Conservation (phyloP, 2,888 invertebrate genomes). For the Ophion ventricosus region DNA sequence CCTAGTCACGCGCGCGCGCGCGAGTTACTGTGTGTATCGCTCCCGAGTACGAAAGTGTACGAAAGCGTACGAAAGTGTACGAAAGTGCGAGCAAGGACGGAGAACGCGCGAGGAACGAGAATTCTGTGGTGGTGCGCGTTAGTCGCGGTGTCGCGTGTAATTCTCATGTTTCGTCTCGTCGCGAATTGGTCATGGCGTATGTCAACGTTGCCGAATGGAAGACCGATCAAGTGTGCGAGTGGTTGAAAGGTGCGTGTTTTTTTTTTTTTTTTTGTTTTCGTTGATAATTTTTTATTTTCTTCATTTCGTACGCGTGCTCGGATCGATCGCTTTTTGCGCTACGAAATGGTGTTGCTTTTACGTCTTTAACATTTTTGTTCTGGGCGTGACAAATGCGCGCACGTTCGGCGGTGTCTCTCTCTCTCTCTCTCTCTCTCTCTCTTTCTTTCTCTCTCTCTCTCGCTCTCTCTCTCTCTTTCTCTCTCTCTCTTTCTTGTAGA, state of each 20-base stretch:
- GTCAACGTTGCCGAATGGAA: conserved; percentile 95
- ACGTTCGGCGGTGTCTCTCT: conserved; percentile 14
- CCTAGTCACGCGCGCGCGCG: not conserved
- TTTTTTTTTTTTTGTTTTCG: not conserved
- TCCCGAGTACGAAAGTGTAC: not conserved
- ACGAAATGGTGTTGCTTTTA: not conserved
- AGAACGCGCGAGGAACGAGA: not conserved
- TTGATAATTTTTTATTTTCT: not conserved
- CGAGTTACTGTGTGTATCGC: not conserved
- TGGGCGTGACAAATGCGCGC: conserved; percentile 67
- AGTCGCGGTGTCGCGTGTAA: not conserved
- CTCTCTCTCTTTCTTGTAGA: not conserved
- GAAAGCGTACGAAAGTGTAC: too few relatives aligned
- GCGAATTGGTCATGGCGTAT: conserved; percentile 87
- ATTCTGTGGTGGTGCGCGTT: not conserved
- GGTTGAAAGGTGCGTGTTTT: conserved; percentile 90
- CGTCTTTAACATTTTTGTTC: conserved; percentile 32
- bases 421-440: conserved; percentile 10
- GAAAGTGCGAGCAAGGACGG: not conserved
- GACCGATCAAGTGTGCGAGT: conserved; percentile 94
- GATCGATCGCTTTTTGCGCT: not conserved
- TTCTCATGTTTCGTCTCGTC: conserved; percentile 65
- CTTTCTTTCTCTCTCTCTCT: conserved; percentile 59
- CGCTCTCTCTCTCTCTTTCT: not conserved
- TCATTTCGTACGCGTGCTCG: not conserved